Evolutionary conservation across 2,888 invertebrate genomes (phyloP), one percentile per base, ranked within the genome.

Genomic region (Cantharis nigra): DNA sequence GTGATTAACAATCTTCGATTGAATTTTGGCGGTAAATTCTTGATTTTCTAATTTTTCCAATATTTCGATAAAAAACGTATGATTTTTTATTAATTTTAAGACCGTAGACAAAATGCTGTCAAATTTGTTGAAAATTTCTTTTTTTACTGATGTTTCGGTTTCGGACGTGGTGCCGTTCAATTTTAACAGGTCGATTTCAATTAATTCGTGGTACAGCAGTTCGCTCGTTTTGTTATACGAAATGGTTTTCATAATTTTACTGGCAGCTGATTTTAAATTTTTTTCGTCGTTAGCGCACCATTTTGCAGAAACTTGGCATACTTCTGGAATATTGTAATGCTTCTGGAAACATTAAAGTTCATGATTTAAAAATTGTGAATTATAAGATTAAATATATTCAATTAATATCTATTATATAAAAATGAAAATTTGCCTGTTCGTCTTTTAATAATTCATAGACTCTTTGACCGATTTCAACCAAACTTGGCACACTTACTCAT

Each of bases 271-370:
- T 20, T 93, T 91, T 11, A 93, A 85, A 81, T 94, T 93, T 49
- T 91, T 89, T 79, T 91, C 91, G 79, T 93, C 93, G 83, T 94
- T 92, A 72, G 92, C 91, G 87, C 96, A 95, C 93, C 93, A 96
- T 82, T 92, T 92, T 10, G 95, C 95, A 0, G 96, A 96, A 81
- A 94, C 89, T 76, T 93, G 91, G 96, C 97, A 97, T 79, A 94
- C 90, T 81, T 93, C 91, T 10, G 94, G 92, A 82, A 93, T 93
- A 73, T 94, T 92, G n/a, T 93, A 92, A 86, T 96, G 95, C 9
- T 93, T 90, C 92, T 94, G 85, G 3, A 91, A 85, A 76, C 26
- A 30, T 9, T 30, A 30, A 10, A 30, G 10, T 30, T 30, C 28
- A 30, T 10, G 10, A 10, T 10, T 10, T 30, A 30, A 3, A 30